phyloP scores from a whole-genome alignment of 2,113 vertebrate genomes.

The Thinocorus orbignyianus region DNA sequence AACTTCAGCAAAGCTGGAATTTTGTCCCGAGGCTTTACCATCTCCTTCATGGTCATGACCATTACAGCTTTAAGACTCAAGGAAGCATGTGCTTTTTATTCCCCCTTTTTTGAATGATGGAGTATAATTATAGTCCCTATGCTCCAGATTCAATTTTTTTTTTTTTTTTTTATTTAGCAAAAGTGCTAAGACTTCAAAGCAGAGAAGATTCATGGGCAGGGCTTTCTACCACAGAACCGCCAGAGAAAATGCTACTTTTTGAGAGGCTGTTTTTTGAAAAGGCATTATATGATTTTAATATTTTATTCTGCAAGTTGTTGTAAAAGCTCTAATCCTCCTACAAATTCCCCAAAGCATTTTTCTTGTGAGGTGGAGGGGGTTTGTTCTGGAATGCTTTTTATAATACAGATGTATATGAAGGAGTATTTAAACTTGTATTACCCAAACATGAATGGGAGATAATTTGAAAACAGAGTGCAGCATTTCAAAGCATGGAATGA shows the following conservation, averaged over 20 bases:
- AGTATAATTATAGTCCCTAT: background rate
- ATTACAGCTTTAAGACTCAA: background rate
- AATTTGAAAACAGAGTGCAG: conserved; percentile 1
- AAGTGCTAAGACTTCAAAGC: conserved; percentile 34
- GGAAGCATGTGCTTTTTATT: background rate
- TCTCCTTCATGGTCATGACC: background rate
- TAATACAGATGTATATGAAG: background rate
- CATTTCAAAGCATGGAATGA: conserved; percentile 21
- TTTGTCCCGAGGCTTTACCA: background rate
- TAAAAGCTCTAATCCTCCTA: conserved; percentile 18
- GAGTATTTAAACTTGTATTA: background rate
- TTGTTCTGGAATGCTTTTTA: conserved; percentile 14
- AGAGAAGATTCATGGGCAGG: background rate
- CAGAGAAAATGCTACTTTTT: conserved; percentile 12
- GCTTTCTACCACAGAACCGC: background rate
- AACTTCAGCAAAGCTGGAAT: background rate
- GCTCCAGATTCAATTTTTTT: background rate
- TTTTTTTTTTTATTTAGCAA: conserved; percentile 15
- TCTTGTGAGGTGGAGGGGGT: background rate
- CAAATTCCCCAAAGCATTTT: conserved; percentile 15
- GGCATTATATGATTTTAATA: background rate
- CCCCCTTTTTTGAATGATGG: background rate
- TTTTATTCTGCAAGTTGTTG: background rate
- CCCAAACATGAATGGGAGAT: background rate
- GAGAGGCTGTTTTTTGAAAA: background rate